Conservation (phyloP, 1,140 invertebrate species). For the Macrotrachela quadricornifera region DNA sequence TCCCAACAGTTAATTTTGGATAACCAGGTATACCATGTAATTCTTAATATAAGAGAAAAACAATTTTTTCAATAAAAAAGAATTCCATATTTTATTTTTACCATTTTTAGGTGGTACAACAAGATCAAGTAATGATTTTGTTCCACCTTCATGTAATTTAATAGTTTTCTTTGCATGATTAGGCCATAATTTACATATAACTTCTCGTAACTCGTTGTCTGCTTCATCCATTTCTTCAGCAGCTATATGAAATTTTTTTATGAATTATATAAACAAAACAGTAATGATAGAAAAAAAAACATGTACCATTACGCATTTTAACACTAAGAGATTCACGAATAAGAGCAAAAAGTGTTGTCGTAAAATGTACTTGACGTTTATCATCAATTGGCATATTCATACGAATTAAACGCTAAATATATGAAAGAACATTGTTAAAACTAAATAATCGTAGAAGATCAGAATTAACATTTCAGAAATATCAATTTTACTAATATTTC, state of each 20-base stretch:
- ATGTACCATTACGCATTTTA: conserved; percentile 79
- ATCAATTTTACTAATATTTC: too few relatives aligned
- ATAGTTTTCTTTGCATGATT: conserved; percentile 67
- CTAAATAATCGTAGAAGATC: too few relatives aligned
- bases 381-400: conserved; percentile 98
- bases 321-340: conserved; percentile 95
- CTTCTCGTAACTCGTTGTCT: conserved; percentile 78
- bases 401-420: conserved; percentile 44
- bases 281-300: not conserved
- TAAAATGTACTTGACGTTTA: conserved; percentile 91
- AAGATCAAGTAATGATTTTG: conserved; percentile 39
- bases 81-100: too few relatives aligned
- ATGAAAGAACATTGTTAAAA: too few relatives aligned
- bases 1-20: conserved; percentile 84
- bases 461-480: too few relatives aligned
- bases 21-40: conserved; percentile 34
- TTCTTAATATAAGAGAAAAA: conserved; percentile 36
- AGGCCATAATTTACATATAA: conserved; percentile 92
- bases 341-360: conserved; percentile 88
- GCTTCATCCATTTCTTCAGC: conserved; percentile 98
- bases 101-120: conserved; percentile 57
- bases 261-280: too few relatives aligned
- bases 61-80: too few relatives aligned
- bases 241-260: conserved; percentile 17
- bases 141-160: too few relatives aligned